Base-by-base conservation (phyloP, 2,888 invertebrate species). In the Drosophila neonasuta region DNA sequence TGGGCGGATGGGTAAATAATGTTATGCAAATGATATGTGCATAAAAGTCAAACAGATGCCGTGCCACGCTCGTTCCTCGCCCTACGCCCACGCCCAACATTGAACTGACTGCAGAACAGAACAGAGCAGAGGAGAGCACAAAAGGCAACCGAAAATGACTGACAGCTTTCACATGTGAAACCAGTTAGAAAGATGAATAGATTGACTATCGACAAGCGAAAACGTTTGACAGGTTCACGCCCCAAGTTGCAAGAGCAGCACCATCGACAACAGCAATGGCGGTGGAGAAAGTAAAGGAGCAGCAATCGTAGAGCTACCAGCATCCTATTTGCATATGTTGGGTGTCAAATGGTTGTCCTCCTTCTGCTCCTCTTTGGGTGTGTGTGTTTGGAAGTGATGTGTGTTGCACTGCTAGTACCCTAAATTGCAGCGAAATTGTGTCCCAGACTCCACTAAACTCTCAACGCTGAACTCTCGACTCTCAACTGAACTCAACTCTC, bases 21-120 rank as follows among this genome's bases (percentile, higher is more conserved):
- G 81, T 88, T 82, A 88, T 88, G 88, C 88, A 88, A 88, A 88
- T 88, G 86, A 88, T 88, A 88, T 88, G 88, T 88, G 84, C 86
- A 88, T 88, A 77, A 80, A 86, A 85, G 88, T 82, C 80, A 83
- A 77, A 74, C 76, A 72, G 77, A 86, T 78, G 77, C 55, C 62
- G 51, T 60, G 54, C 8, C 57, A 59, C 60, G 60, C 48, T 24
- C 36, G 20, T 20, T 20, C 20, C 20, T 20, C 4, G 20, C 20
- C 20, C 20, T 4, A 20, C 45, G 32, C 20, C 13, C 30, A 10
- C 34, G 34, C 34, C 34, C 32, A 56, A 20, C 45, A 11, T 24
- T 34, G n/a, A 42, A 52, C 15, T 51, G 11, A 36, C 42, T n/a
- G 36, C 36, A 57, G 44, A 44, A 56, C 73, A 68, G 39, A 48